phyloP scores from a whole-genome alignment of 2,113 vertebrate genomes.

The Ceyx cyanopectus region DNA sequence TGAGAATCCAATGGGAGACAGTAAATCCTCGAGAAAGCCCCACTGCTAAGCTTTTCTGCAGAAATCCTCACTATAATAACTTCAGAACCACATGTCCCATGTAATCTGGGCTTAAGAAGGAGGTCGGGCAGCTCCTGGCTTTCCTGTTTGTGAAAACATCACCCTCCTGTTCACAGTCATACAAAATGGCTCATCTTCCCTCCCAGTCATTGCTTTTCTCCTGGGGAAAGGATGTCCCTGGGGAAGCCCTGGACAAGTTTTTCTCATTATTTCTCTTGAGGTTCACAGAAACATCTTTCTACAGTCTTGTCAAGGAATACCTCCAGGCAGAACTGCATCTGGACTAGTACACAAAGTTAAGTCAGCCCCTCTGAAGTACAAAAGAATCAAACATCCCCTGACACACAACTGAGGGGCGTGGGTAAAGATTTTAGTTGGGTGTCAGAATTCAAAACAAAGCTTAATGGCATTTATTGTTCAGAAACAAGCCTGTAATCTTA shows the following conservation, averaged over 20 bases:
- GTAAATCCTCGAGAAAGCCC: background rate
- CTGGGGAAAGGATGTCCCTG: background rate
- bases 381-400: background rate
- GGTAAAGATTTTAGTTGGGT: background rate
- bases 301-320: background rate
- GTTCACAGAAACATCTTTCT: background rate
- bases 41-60: background rate
- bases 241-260: background rate
- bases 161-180: background rate
- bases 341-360: background rate
- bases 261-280: background rate
- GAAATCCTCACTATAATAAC: background rate
- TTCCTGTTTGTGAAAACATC: background rate
- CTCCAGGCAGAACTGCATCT: background rate
- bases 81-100: background rate
- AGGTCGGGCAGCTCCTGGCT: background rate
- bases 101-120: background rate
- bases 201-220: background rate
- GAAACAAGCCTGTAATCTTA: conserved; percentile 8
- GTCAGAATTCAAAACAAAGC: conserved; percentile 1
- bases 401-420: background rate
- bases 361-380: background rate
- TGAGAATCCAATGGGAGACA: too few species aligned
- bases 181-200: fast-evolving
- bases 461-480: conserved; percentile 15